Evolutionary conservation across 2,113 vertebrate genomes (phyloP).

Genomic region (Sula dactylatra): DNA sequence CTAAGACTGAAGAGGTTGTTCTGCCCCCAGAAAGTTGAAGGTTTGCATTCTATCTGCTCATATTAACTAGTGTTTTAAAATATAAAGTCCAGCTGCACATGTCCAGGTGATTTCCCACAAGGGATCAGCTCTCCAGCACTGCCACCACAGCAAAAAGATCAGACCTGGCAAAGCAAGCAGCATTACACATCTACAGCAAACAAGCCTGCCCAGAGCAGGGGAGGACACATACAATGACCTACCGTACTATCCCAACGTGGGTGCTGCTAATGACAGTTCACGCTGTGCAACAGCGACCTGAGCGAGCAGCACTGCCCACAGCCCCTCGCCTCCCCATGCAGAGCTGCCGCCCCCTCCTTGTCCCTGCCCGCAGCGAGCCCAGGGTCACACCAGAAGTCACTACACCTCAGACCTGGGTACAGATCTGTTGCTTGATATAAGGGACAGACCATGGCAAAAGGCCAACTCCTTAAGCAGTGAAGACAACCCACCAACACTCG

Average conservation of each 20-base stretch:
- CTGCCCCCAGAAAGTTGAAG: not conserved
- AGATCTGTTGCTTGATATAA: not conserved
- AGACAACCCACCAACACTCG: rapidly evolving
- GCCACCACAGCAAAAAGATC: rapidly evolving
- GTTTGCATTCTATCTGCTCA: not conserved
- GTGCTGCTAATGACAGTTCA: not conserved
- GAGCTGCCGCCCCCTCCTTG: not conserved
- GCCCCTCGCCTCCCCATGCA: not conserved
- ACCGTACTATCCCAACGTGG: not conserved
- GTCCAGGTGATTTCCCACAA: rapidly evolving
- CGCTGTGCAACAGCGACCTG: not conserved
- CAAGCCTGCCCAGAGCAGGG: too few relatives aligned
- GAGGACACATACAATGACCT: rapidly evolving
- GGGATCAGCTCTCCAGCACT: not conserved
- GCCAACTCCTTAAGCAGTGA: not conserved
- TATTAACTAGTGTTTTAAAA: not conserved
- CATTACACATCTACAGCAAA: not conserved
- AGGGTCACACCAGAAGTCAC: not conserved
- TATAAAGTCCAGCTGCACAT: rapidly evolving
- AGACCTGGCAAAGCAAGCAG: not conserved
- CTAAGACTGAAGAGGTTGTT: not conserved
- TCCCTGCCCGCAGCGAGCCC: not conserved
- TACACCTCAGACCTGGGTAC: not conserved
- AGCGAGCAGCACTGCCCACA: not conserved
- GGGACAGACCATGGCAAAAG: not conserved